Evolutionary conservation across 2,113 vertebrate species (phyloP).

Genomic region (Ranitomeya imitator): DNA sequence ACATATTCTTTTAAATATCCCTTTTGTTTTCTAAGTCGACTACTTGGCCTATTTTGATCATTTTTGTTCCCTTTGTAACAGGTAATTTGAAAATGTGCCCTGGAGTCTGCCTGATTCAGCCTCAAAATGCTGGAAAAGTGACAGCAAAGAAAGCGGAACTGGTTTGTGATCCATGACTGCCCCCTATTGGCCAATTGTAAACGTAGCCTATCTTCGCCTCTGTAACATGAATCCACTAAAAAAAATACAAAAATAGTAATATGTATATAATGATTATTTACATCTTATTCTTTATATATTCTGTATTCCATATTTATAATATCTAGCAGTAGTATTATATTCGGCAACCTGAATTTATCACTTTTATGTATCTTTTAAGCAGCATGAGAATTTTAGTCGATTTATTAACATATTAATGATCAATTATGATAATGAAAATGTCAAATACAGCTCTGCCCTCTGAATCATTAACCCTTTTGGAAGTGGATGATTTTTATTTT

Average conservation of each 20-base stretch:
- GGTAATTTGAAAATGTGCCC: slow-evolving; percentile 64
- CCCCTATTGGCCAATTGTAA: slow-evolving; percentile 73
- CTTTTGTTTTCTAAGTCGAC: slow-evolving; percentile 60
- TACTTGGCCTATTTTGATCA: slow-evolving; percentile 58
- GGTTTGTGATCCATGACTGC: slow-evolving; percentile 73
- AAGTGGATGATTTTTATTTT: too few relatives aligned
- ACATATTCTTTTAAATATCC: slow-evolving; percentile 67
- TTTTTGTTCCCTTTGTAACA: slow-evolving; percentile 67
- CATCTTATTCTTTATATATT: background rate
- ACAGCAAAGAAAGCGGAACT: slow-evolving; percentile 26
- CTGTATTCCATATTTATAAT: background rate
- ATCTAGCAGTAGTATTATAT: too few relatives aligned
- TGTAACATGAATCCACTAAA: background rate
- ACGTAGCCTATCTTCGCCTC: slow-evolving; percentile 40
- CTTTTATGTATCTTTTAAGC: too few relatives aligned
- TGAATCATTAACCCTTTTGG: too few relatives aligned
- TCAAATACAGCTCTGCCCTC: too few relatives aligned
- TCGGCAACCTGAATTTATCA: too few relatives aligned
- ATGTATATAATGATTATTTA: background rate
- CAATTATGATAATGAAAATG: too few relatives aligned
- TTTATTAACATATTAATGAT: too few relatives aligned
- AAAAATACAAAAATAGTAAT: too few relatives aligned
- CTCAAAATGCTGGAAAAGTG: slow-evolving; percentile 30
- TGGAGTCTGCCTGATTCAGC: slow-evolving; percentile 60
- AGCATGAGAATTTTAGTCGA: too few relatives aligned